Conservation (phyloP, 2,797 vertebrate species). For the Anabas testudineus region DNA sequence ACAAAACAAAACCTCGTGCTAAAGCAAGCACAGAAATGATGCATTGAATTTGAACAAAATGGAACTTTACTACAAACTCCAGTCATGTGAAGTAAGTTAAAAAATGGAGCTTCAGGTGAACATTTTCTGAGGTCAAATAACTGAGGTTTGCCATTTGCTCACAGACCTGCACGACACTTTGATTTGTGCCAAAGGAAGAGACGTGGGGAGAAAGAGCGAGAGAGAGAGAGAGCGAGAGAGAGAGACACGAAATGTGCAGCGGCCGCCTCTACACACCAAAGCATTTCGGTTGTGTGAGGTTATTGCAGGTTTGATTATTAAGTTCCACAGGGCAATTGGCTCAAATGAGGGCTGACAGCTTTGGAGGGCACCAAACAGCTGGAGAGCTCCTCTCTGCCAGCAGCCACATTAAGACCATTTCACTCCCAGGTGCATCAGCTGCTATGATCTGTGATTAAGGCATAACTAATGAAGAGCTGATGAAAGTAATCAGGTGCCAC, state of each 20-base stretch:
- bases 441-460: slow-evolving; percentile 84
- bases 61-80: slow-evolving; percentile 2
- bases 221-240: no score
- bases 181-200: slow-evolving; percentile 40
- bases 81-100: slow-evolving; percentile 7
- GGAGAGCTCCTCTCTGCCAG: slow-evolving; percentile 81
- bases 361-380: slow-evolving; percentile 83
- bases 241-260: slow-evolving; percentile 40
- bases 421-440: slow-evolving; percentile 78
- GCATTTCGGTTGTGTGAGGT: slow-evolving; percentile 72
- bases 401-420: slow-evolving; percentile 81
- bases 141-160: slow-evolving; percentile 52
- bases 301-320: slow-evolving; percentile 83
- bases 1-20: slow-evolving; percentile 25
- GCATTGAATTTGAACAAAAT: slow-evolving; percentile 21
- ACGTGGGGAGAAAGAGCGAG: slow-evolving; percentile 15
- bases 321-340: slow-evolving; percentile 82
- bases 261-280: slow-evolving; percentile 41
- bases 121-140: slow-evolving; percentile 40
- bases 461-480: slow-evolving; percentile 84
- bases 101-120: slow-evolving; percentile 35
- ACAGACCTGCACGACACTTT: slow-evolving; percentile 48
- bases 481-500: slow-evolving; percentile 80
- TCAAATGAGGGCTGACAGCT: slow-evolving; percentile 84
- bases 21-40: slow-evolving; percentile 6